Evolutionary conservation across 1,140 invertebrate species (phyloP), one percentile per base, ranked within the genome.

Genomic region (Microplitis demolitor): DNA sequence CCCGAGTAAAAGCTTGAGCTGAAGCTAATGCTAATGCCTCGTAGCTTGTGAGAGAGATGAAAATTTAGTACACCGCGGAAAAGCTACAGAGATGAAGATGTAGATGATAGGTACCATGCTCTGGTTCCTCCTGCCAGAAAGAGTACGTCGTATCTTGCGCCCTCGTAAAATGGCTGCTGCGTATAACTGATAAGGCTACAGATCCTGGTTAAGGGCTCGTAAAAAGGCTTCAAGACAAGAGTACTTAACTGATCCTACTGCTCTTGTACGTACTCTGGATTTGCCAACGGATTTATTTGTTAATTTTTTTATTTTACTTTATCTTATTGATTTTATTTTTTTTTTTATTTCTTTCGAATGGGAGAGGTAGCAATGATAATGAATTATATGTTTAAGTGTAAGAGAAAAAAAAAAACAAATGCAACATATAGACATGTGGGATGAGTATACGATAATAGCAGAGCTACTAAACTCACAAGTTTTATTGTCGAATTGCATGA

Each of bases 401-500:
- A 45, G 39, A 45, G 39, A 45, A 45, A 45, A 45, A 45, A 45
- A 45, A 45, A 5, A 45, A 45, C 39, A 45, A 45, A 5, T 45
- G 24, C 11, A 45, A 9, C 39, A 9, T 45, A 45, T 45, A 45
- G 39, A 45, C 39, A 45, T 9, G 39, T 45, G 39, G 39, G 39
- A 45, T 45, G 39, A 45, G 39, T 45, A 6, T 45, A 45, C 39
- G 39, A 45, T 6, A 45, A 24, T 24, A 24, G 24, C 6, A 45
- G 39, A 83, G 81, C 81, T 85, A 83, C 84, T 85, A 86, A 85
- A 86, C 83, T 86, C 83, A 79, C 78, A 84, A 86, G 85, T 87
- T 87, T 87, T 87, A 87, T 87, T 86, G 85, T 87, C 86, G 84
- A 86, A 87, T 87, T 81, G 85, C 85, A 87, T 87, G 85, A 87